Evolutionary conservation across 2,113 vertebrate genomes (phyloP).

Genomic region (Dipodomys stephensi): DNA sequence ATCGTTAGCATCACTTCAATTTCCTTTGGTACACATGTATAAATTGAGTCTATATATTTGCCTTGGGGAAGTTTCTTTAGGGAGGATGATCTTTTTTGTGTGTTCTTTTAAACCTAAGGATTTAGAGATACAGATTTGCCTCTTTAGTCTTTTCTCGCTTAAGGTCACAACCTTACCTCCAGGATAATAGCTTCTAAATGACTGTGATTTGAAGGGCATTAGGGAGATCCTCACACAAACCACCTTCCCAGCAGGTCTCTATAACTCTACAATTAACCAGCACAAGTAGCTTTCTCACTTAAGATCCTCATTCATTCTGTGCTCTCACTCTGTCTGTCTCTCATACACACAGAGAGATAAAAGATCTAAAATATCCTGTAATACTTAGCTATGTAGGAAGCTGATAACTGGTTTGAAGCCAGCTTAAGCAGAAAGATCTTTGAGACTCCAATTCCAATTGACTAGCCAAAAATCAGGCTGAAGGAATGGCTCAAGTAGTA

Average conservation of each 20-base stretch:
- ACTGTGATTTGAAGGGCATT: conserved; percentile 46
- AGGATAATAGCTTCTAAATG: conserved; percentile 36
- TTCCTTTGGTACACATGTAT: conserved; percentile 8
- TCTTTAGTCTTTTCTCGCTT: conserved; percentile 46
- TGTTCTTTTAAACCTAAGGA: conserved; percentile 22
- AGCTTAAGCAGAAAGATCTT: no score
- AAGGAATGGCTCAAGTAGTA: no score
- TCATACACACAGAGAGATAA: neutral
- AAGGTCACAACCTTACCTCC: conserved; percentile 15
- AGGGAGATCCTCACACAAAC: neutral
- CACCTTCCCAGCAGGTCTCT: neutral
- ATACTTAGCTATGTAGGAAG: no score
- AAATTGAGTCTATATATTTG: conserved; percentile 53
- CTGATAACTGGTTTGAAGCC: no score
- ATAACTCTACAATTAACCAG: neutral
- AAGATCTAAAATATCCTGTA: no score
- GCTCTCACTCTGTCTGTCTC: no score
- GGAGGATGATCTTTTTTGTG: neutral
- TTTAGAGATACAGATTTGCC: conserved; percentile 41
- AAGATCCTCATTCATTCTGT: neutral
- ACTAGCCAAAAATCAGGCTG: no score
- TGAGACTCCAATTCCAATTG: no score
- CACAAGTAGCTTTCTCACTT: neutral
- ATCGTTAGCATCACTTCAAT: neutral
- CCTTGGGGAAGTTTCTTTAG: conserved; percentile 42